Base-by-base conservation (phyloP, 1,140 invertebrate species). In the Eueides isabella region DNA sequence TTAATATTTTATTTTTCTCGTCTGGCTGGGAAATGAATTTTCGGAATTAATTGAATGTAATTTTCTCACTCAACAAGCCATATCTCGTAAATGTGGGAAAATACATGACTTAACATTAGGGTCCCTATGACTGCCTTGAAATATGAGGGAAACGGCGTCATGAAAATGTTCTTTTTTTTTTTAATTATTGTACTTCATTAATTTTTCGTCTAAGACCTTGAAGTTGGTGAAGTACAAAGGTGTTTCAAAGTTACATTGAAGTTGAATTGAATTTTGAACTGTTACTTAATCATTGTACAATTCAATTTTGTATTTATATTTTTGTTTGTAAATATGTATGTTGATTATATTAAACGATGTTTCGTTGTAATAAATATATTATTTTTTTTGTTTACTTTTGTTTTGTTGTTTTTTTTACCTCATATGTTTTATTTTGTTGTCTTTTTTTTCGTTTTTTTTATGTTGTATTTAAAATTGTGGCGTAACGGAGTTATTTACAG, bases 311-410 rank as follows among this genome's bases (percentile, higher is more conserved):
- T 71, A 75, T 67, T 75, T 66, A 35, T 83, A 80, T 83, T 86
- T 83, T 79, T 23, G 81, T 88, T 86, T 90, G 89, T 91, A 91
- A 89, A 91, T 91, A 91, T 82, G 61, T 74, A 69, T 74, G 61
- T 74, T 74, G 35, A 55, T 74, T 74, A 41, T 77, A 75, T 76
- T 76, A 63, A 77, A 80, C 78, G 78, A 77, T 79, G 31, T 89
- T 90, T 89, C 86, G 86, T 90, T 87, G 79, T 80, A 76, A 89
- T 88, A 88, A 86, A 90, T 89, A 83, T 70, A 69, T 77, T 86
- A 84, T 19, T 85, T 80, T 85, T 80, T 88, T 85, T 81, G 83
- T 86, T 84, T 67, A 67, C 62, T 80, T 86, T 80, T 84, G 67
- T 77, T 85, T 82, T 76, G 84, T 79, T 80, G 74, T 19, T 55